Conservation (phyloP, 2,797 vertebrate species). For the Taeniopygia guttata region DNA sequence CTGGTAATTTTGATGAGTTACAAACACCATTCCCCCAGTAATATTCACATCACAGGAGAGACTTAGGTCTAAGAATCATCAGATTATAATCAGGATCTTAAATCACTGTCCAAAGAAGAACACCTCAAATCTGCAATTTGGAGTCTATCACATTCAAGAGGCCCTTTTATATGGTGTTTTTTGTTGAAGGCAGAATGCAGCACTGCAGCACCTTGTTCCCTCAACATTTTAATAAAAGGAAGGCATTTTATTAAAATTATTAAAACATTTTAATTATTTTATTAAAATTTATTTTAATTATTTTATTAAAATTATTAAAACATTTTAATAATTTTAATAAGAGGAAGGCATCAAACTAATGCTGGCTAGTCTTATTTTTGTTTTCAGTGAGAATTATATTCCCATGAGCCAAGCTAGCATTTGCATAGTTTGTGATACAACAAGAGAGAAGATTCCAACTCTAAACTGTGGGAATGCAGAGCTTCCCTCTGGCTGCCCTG, state of each 20-base stretch:
- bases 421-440: neutral
- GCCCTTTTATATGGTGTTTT: fast-evolving
- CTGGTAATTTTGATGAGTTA: neutral
- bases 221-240: neutral
- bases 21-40: neutral
- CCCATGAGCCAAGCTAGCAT: neutral
- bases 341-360: neutral
- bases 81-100: neutral
- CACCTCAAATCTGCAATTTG: neutral
- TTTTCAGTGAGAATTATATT: neutral
- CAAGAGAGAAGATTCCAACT: neutral
- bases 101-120: neutral
- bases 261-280: too few species aligned
- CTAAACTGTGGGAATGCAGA: too few species aligned
- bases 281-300: too few species aligned
- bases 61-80: neutral
- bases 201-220: neutral
- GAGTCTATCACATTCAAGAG: neutral
- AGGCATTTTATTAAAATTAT: too few species aligned
- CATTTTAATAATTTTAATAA: neutral
- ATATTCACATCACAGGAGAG: neutral
- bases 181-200: neutral
- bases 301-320: too few species aligned
- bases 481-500: too few species aligned
- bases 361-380: neutral